Evolutionary conservation across 2,113 vertebrate genomes (phyloP), one percentile per base, ranked within the genome.

Genomic region (Cygnus atratus): DNA sequence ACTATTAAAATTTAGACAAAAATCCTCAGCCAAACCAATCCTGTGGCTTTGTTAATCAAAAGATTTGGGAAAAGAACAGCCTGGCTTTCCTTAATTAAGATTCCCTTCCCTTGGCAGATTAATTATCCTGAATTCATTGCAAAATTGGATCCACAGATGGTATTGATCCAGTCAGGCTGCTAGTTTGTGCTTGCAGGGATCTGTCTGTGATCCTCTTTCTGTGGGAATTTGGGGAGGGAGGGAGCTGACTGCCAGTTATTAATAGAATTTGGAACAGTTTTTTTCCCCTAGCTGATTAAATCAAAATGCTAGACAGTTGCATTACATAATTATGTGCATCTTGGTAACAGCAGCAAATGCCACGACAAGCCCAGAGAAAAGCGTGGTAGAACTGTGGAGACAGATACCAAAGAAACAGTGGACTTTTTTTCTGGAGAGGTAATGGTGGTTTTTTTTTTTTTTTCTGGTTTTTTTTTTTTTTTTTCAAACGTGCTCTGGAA

Each of bases 141-240:
- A 96, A 88, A 85, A 93, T 86, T 94, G 86, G 88, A 92, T 95
- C 95, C 66, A 22, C 95, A 92, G 93, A 90, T 95, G 87, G 76
- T 97, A 97, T 96, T 94, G 97, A 97, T 97, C 95, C 87, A 94
- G 88, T 79, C 91, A 96, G 87, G 71, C 90, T 97, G 81, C 76
- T 90, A 29, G 76, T 92, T 95, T 91, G 88, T 90, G 73, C 66
- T 94, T 46, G 55, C 92, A 91, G 66, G 50, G 46, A 88, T 96
- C 77, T 87, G 75, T 55, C 95, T 88, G 74, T 96, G 95, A 92
- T 89, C 59, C 83, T 93, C 37, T 54, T 90, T 93, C 84, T 71
- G 33, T 81, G 78, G 68, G 68, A 95, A 87, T 93, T 79, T 74
- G 79, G 79, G 68, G 48, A 85, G 65, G 58, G 57, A 86, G 91